phyloP scores from a whole-genome alignment of 2,888 invertebrate species.

The Leptothorax acervorum region DNA sequence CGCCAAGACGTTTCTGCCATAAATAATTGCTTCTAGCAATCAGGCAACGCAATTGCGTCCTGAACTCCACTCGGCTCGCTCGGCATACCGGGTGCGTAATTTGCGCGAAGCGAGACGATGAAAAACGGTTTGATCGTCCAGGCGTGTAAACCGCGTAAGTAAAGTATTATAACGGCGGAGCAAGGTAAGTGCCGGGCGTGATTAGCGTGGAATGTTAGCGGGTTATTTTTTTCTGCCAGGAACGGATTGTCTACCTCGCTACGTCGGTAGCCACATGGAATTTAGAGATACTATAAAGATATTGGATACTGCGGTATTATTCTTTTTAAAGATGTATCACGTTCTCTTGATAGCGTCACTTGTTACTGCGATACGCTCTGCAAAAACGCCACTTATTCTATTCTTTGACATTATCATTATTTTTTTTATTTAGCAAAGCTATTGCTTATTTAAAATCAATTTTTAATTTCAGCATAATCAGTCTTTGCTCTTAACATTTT shows the following conservation, averaged over 20 bases:
- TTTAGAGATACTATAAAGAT: not conserved
- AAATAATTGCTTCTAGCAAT: conserved; percentile 1
- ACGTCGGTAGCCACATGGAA: not conserved
- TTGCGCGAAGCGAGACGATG: conserved; percentile 29
- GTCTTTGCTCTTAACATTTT: not conserved
- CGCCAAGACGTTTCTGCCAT: not conserved
- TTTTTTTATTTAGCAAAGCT: not conserved
- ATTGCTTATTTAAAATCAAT: not conserved
- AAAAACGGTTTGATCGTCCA: conserved; percentile 50
- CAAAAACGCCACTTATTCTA: not conserved
- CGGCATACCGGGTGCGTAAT: conserved; percentile 31
- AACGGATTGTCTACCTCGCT: not conserved
- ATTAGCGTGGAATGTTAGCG: conserved; percentile 41
- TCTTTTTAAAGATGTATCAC: not conserved
- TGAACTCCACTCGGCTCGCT: conserved; percentile 22
- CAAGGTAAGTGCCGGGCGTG: not conserved
- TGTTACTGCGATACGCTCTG: not conserved
- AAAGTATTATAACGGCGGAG: conserved; percentile 1
- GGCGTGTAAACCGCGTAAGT: conserved; percentile 28
- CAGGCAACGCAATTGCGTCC: not conserved
- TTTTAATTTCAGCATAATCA: not conserved
- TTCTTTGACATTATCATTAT: not conserved
- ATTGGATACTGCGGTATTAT: not conserved
- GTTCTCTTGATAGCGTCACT: not conserved
- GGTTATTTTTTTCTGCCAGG: not conserved